A percentile compares a stretch with the other conserved stretches of the same genome.
phyloP scores from a whole-genome alignment of 2,797 vertebrate genomes.

The Esox lucius region DNA sequence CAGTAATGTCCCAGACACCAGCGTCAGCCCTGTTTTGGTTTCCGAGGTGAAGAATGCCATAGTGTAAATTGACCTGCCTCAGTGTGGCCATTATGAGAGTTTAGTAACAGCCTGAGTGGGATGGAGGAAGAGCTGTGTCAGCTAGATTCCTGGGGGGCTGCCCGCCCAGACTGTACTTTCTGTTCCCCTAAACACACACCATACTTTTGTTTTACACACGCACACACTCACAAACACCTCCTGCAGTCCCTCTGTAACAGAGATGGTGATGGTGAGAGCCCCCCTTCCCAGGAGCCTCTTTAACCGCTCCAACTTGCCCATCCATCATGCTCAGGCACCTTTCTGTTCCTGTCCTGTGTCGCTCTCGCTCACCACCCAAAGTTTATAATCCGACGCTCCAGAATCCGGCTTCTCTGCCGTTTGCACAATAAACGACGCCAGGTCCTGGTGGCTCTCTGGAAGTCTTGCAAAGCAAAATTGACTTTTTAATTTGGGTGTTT shows the following conservation, averaged over 20 bases:
- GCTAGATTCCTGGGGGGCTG: slow-evolving; percentile 35
- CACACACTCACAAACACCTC: slow-evolving; percentile 48
- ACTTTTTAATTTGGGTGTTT: neutral
- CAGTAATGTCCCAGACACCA: too few species aligned
- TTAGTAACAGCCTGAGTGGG: slow-evolving; percentile 47
- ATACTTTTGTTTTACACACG: slow-evolving; percentile 22
- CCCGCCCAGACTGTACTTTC: neutral
- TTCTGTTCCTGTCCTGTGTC: neutral
- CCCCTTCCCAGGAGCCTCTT: slow-evolving; percentile 55
- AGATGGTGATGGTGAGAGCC: slow-evolving; percentile 48
- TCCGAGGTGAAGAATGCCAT: neutral
- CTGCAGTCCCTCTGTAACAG: slow-evolving; percentile 59
- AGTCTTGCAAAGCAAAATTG: neutral
- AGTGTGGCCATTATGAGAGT: slow-evolving; percentile 2
- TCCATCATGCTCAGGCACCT: slow-evolving; percentile 53
- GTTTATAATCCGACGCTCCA: slow-evolving; percentile 3
- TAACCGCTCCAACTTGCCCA: slow-evolving; percentile 62
- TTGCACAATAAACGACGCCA: neutral
- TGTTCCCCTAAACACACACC: slow-evolving; percentile 17
- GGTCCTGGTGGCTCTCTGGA: too few species aligned
- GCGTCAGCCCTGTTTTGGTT: neutral
- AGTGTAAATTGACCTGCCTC: neutral
- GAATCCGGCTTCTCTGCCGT: neutral
- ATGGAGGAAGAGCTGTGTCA: slow-evolving; percentile 51
- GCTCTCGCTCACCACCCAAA: neutral